Conservation (phyloP, 2,113 vertebrate genomes). For the Ploceus nigricollis region DNA sequence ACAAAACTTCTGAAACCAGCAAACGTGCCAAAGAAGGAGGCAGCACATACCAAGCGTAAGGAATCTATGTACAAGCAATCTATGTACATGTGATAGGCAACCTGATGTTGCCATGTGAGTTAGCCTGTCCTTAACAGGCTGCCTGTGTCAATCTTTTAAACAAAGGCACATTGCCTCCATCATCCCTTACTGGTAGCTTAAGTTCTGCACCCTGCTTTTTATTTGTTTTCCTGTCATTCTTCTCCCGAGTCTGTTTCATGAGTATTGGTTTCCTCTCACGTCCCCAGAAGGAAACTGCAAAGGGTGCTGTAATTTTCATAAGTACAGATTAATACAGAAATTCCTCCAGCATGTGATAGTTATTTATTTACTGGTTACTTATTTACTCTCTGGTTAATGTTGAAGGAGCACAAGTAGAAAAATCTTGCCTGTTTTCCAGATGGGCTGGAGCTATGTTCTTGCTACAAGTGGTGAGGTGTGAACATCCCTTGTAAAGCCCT, state of each 20-base stretch:
- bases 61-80: not conserved
- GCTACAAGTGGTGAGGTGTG: not conserved
- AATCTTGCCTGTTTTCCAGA: not conserved
- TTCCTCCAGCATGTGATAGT: not conserved
- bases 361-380: not conserved
- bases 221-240: not conserved
- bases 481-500: not conserved
- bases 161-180: not conserved
- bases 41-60: rapidly evolving
- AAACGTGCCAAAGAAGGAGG: not conserved
- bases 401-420: not conserved
- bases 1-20: not conserved
- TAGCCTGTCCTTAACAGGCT: not conserved
- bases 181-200: not conserved
- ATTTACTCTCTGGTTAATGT: not conserved
- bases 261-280: not conserved
- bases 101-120: not conserved
- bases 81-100: rapidly evolving
- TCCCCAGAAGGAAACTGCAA: not conserved
- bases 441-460: not conserved
- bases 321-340: not conserved
- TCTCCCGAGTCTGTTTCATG: not conserved
- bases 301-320: not conserved
- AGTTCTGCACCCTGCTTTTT: not conserved
- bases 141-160: not conserved